These are phyloP conservation scores for Prietella phreatophila DNA, from an alignment of 2,113 vertebrate genomes.

Conservation along the genomic window DNA sequence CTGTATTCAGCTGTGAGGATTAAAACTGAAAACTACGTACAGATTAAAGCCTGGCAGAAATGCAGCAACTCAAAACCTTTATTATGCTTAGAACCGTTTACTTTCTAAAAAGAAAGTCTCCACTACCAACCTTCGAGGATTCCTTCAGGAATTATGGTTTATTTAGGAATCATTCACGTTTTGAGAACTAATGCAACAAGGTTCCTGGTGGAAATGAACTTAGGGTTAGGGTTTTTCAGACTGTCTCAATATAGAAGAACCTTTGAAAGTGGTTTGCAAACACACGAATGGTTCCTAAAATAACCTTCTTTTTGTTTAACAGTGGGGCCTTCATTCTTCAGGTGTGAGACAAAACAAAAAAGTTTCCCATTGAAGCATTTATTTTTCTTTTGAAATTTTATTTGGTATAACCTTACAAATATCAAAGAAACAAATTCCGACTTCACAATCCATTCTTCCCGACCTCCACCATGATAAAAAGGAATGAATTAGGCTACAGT, in stretches of 20 bases:
- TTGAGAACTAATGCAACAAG: neutral
- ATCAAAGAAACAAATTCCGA: too few relatives aligned
- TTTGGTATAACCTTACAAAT: neutral
- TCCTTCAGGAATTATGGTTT: neutral
- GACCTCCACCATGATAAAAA: neutral
- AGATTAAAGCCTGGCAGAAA: neutral
- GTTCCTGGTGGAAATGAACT: neutral
- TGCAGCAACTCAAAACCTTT: too few relatives aligned
- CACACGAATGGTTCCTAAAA: neutral
- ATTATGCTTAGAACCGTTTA: too few relatives aligned
- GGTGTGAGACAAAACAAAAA: neutral
- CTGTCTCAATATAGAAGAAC: neutral
- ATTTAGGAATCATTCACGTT: neutral
- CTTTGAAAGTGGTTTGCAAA: neutral
- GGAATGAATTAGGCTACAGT: neutral
- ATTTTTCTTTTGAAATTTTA: too few relatives aligned
- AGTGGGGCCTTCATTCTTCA: neutral
- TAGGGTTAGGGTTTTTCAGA: neutral
- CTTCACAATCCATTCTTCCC: neutral
- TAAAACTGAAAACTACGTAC: neutral
- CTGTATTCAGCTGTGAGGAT: neutral
- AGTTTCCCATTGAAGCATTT: neutral
- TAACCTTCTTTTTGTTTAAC: neutral
- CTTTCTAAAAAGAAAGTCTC: neutral
- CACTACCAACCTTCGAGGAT: neutral